Conservation (phyloP, 2,888 invertebrate genomes). For the Agrochola lychnidis region DNA sequence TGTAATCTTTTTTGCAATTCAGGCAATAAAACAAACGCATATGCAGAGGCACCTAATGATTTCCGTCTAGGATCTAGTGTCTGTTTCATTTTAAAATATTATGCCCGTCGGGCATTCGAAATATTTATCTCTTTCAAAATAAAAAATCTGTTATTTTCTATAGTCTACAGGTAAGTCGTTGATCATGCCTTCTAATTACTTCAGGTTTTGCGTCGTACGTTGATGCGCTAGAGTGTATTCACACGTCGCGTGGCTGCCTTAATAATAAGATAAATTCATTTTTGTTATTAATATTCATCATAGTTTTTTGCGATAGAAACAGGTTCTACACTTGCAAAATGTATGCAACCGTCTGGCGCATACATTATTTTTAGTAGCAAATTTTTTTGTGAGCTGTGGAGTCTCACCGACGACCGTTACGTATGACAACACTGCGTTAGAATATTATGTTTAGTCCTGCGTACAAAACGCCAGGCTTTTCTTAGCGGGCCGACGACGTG, state of each 20-base stretch:
- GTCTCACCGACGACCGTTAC: conserved; percentile 54
- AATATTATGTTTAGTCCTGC: conserved; percentile 55
- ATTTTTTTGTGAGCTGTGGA: conserved; percentile 39
- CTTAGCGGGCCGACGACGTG: conserved; percentile 64
- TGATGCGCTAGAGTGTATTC: conserved; percentile 40
- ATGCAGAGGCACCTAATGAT: conserved; percentile 54
- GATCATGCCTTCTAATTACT: conserved; percentile 52
- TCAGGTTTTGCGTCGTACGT: conserved; percentile 30
- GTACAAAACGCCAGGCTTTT: conserved; percentile 62
- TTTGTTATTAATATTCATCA: conserved; percentile 46
- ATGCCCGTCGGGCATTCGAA: conserved; percentile 43
- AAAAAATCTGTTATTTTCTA: conserved; percentile 45
- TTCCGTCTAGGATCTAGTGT: conserved; percentile 58
- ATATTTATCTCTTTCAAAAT: conserved; percentile 48
- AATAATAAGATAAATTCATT: conserved; percentile 37
- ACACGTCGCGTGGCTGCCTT: conserved; percentile 20
- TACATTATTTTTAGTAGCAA: conserved; percentile 38
- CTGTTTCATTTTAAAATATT: conserved; percentile 55
- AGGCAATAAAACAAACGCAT: conserved; percentile 55
- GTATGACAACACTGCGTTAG: conserved; percentile 55
- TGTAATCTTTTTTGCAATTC: conserved; percentile 39
- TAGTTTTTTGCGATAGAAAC: conserved; percentile 51
- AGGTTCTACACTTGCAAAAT: conserved; percentile 54
- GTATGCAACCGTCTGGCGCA: conserved; percentile 50
- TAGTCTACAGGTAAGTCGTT: conserved; percentile 26